These are phyloP conservation scores for Rhinopithecus roxellana DNA, from an alignment of 2,113 vertebrate species.

Conservation along the genomic window DNA sequence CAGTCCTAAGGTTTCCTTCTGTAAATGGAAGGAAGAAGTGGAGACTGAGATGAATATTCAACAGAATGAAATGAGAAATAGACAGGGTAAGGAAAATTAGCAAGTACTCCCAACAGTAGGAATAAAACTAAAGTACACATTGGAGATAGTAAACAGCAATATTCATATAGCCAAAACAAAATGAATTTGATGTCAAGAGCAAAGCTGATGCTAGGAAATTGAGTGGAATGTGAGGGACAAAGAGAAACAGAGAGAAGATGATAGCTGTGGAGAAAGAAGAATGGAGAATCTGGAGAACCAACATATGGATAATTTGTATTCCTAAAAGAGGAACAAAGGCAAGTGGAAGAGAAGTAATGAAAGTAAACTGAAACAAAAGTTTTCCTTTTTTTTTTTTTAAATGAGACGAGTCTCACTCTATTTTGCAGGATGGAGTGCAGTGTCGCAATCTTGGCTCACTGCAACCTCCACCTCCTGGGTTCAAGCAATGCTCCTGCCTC, in stretches of 20 bases:
- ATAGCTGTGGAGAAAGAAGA: neutral
- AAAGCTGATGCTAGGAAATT: conserved; percentile 33
- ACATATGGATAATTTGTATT: conserved; percentile 1
- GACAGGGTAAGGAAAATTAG: neutral
- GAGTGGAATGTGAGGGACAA: neutral
- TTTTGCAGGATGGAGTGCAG: no score
- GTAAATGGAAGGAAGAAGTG: conserved; percentile 24
- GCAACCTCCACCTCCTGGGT: no score
- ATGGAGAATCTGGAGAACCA: neutral
- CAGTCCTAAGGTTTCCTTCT: conserved; percentile 24
- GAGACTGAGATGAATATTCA: conserved; percentile 18
- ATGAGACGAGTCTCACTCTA: no score
- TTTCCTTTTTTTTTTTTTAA: neutral
- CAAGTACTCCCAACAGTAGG: conserved; percentile 16
- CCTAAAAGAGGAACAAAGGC: conserved; percentile 1
- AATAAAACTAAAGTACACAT: conserved; percentile 19
- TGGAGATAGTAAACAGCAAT: conserved; percentile 34
- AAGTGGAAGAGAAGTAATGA: conserved; percentile 21
- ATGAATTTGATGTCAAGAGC: conserved; percentile 10
- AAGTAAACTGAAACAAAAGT: conserved; percentile 22
- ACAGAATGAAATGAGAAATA: neutral
- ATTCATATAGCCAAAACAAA: conserved; percentile 21
- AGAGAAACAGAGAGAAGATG: neutral
- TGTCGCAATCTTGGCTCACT: no score
- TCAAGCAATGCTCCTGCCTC: no score